Evolutionary conservation across 2,888 invertebrate species (phyloP).

Genomic region (Archaeoteleia sp.): DNA sequence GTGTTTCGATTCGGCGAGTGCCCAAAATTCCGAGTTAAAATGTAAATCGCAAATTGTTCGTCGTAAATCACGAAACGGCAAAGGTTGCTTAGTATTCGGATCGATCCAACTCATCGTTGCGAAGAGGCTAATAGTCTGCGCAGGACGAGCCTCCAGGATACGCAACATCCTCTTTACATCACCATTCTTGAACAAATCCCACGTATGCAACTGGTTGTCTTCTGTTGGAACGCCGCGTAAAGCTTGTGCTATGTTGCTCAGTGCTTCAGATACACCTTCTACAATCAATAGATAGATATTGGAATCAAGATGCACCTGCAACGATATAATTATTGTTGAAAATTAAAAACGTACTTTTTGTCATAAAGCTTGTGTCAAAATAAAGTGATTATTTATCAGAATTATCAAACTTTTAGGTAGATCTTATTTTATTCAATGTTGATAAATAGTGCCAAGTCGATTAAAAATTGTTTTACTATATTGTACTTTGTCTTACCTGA

Average conservation of each 20-base stretch:
- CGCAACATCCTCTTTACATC: conserved; percentile 64
- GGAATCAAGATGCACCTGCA: conserved; percentile 29
- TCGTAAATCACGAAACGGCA: conserved; percentile 54
- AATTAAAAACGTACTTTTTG: too few relatives aligned
- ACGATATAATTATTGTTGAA: too few relatives aligned
- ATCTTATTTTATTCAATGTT: not conserved
- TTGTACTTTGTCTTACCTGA: too few relatives aligned
- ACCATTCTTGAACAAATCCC: conserved; percentile 62
- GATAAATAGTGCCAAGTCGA: too few relatives aligned
- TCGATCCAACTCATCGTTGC: conserved; percentile 55
- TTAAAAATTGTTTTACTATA: too few relatives aligned
- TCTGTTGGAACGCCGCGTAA: conserved; percentile 50
- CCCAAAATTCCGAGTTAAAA: conserved; percentile 62
- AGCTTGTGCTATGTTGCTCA: conserved; percentile 57
- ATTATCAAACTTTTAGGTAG: not conserved
- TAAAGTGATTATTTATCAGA: not conserved
- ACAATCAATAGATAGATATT: conserved; percentile 57
- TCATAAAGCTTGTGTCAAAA: too few relatives aligned
- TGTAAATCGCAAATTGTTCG: conserved; percentile 57
- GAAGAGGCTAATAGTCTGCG: conserved; percentile 62
- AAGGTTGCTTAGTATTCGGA: conserved; percentile 19
- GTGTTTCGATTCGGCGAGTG: conserved; percentile 45
- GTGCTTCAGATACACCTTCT: conserved; percentile 61
- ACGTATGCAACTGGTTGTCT: conserved; percentile 55
- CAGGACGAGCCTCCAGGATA: conserved; percentile 62